These are phyloP conservation scores for Stigmatopora nigra DNA, from an alignment of 2,113 vertebrate genomes.

Conservation along the genomic window DNA sequence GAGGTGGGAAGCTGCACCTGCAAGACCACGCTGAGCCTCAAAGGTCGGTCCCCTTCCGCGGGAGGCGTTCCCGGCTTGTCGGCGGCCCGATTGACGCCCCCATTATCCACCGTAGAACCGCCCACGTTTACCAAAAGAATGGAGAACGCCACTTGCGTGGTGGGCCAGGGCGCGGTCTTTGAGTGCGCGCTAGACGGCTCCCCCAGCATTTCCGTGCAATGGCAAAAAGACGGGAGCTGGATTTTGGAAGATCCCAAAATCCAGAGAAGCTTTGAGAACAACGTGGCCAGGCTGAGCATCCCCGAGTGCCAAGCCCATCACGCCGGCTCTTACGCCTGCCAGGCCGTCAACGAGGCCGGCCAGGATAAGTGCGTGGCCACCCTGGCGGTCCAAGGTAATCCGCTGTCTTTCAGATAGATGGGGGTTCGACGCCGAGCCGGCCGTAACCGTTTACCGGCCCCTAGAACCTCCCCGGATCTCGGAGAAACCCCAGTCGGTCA, in stretches of 20 bases:
- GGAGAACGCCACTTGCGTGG: conserved; percentile 77
- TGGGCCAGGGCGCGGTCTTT: conserved; percentile 80
- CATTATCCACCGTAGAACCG: conserved; percentile 73
- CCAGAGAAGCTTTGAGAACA: conserved; percentile 78
- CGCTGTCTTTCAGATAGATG: conserved; percentile 26
- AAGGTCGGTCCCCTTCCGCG: conserved; percentile 78
- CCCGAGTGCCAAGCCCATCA: conserved; percentile 73
- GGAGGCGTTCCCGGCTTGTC: background rate
- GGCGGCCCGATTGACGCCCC: conserved; percentile 26
- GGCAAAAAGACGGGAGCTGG: conserved; percentile 92
- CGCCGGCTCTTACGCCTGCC: conserved; percentile 86
- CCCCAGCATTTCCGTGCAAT: conserved; percentile 80
- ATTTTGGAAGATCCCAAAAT: conserved; percentile 81
- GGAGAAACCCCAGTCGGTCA: conserved; percentile 86
- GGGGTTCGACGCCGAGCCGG: background rate
- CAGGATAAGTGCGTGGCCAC: conserved; percentile 83
- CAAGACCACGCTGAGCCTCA: conserved; percentile 78
- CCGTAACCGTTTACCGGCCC: conserved; percentile 26
- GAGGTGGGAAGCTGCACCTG: conserved; percentile 88
- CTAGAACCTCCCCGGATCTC: conserved; percentile 88
- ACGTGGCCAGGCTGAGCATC: conserved; percentile 77
- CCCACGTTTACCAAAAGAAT: conserved; percentile 83
- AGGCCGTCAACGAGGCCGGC: conserved; percentile 90
- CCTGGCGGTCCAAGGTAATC: conserved; percentile 87
- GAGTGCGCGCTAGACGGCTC: conserved; percentile 78